phyloP scores from a whole-genome alignment of 53 echinoderm and acorn worm genomes.

The Paracentrotus lividus region DNA sequence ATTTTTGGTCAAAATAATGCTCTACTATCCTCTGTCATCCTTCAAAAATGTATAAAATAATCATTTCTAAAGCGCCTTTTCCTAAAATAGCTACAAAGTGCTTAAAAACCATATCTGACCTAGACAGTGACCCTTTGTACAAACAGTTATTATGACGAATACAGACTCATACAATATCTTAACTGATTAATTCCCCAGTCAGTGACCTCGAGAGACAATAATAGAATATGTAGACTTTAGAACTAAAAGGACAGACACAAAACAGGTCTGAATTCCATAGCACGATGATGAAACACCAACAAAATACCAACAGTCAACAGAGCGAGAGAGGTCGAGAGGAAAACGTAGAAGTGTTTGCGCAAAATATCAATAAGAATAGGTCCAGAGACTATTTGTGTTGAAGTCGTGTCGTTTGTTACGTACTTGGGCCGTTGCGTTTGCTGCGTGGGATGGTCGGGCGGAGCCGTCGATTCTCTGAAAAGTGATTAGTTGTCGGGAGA shows the following conservation, averaged over 20 bases:
- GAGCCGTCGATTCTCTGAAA: conserved; percentile 30
- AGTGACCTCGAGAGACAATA: conserved; percentile 2
- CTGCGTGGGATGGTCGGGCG: neutral
- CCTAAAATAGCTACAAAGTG: too few species aligned
- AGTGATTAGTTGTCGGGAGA: conserved; percentile 20
- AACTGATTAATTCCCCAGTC: neutral
- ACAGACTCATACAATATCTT: neutral
- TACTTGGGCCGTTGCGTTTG: too few species aligned
- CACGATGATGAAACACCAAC: neutral
- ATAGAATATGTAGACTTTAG: conserved; percentile 21
- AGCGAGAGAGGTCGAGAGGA: conserved; percentile 21
- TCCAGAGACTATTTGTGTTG: neutral
- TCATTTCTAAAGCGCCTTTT: too few species aligned
- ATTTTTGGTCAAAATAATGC: neutral
- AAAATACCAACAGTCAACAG: conserved; percentile 49
- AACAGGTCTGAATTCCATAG: conserved; percentile 16
- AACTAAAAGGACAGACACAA: neutral
- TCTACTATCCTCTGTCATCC: neutral
- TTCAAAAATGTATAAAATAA: too few species aligned
- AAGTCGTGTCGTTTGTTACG: neutral
- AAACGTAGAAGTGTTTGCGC: conserved; percentile 41
- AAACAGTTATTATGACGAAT: conserved; percentile 37
- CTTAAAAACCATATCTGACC: neutral
- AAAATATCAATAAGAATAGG: conserved; percentile 49
- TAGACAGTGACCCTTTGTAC: conserved; percentile 36